Evolutionary conservation across 2,113 vertebrate genomes (phyloP).

Genomic region (Cathartes aura): DNA sequence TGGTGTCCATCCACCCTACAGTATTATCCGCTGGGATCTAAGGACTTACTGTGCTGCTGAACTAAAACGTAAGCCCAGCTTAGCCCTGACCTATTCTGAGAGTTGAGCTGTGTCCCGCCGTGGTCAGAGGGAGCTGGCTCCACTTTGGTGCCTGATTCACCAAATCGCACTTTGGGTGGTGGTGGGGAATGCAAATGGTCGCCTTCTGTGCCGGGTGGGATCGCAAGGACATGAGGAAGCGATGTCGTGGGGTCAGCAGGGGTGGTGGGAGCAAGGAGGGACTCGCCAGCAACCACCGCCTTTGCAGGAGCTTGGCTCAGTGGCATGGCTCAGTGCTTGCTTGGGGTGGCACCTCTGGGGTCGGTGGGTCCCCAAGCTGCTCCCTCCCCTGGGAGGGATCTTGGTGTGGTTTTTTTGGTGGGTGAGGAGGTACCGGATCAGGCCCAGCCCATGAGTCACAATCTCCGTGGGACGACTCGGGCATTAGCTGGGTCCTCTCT

Average conservation of each 20-base stretch:
- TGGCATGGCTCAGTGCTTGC: not conserved
- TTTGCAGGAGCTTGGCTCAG: not conserved
- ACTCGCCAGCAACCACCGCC: not conserved
- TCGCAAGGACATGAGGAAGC: not conserved
- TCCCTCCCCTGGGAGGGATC: not conserved
- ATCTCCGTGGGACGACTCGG: not conserved
- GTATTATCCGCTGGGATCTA: not conserved
- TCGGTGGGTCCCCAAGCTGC: not conserved
- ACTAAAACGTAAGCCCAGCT: not conserved
- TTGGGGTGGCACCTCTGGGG: not conserved
- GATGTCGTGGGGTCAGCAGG: not conserved
- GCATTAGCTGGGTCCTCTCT: not conserved
- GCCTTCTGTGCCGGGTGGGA: not conserved
- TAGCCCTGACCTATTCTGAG: not conserved
- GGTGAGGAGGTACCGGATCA: not conserved
- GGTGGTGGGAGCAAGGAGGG: not conserved
- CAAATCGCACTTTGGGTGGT: not conserved
- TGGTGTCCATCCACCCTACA: accelerated
- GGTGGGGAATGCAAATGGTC: not conserved
- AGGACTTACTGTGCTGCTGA: not conserved
- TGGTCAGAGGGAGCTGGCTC: not conserved
- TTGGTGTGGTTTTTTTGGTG: not conserved
- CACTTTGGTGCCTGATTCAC: not conserved
- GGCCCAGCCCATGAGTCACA: not conserved
- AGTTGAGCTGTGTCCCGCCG: not conserved